Evolutionary conservation across 2,888 invertebrate species (phyloP).

Genomic region (Gortyna flavago): DNA sequence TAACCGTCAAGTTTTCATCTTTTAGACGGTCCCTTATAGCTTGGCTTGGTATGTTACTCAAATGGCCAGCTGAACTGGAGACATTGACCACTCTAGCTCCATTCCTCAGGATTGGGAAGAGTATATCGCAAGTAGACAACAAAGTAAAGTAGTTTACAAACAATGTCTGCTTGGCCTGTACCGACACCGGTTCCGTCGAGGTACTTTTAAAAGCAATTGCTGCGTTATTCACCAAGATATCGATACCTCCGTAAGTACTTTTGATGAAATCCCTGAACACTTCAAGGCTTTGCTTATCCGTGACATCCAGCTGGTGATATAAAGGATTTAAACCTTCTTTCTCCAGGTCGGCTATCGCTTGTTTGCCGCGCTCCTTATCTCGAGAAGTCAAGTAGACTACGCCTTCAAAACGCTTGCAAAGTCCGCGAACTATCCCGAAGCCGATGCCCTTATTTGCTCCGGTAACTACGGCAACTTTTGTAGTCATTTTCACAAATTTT

Average conservation of each 20-base stretch:
- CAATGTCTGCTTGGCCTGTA: constrained; percentile 93
- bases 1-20: constrained; percentile 90
- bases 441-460: constrained; percentile 94
- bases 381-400: constrained; percentile 93
- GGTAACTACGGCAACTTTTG: constrained; percentile 90
- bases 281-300: constrained; percentile 90
- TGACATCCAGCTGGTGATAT: constrained; percentile 93
- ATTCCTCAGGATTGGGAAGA: constrained; percentile 92
- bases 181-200: constrained; percentile 91
- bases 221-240: constrained; percentile 94
- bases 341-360: constrained; percentile 90
- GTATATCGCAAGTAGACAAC: constrained; percentile 90
- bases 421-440: constrained; percentile 91
- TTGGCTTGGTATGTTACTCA: constrained; percentile 89
- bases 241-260: constrained; percentile 91
- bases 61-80: constrained; percentile 92
- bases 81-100: constrained; percentile 94
- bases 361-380: constrained; percentile 89
- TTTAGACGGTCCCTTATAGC: constrained; percentile 85
- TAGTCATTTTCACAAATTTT: too few species aligned
- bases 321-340: constrained; percentile 88
- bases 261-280: constrained; percentile 90
- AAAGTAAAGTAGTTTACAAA: constrained; percentile 93
- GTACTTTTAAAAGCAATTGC: constrained; percentile 92
- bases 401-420: constrained; percentile 92